Conservation (phyloP, 2,888 invertebrate genomes). For the Eupeodes luniger region DNA sequence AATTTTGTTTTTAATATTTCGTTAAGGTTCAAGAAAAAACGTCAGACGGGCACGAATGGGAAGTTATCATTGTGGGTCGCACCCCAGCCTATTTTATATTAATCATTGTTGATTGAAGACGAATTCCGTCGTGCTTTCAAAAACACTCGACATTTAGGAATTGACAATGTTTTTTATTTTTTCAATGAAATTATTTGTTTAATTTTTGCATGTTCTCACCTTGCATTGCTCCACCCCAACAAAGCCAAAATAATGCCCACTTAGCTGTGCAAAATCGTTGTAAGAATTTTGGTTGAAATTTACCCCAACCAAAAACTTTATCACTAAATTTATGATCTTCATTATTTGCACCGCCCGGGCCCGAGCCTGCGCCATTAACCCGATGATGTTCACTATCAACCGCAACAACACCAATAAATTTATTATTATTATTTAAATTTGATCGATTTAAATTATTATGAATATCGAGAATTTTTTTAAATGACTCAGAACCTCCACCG, state of each 20-base stretch:
- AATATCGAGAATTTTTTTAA: slow-evolving; percentile 74
- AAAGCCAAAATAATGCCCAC: slow-evolving; percentile 92
- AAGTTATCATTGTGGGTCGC: no score
- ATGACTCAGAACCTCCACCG: slow-evolving; percentile 26
- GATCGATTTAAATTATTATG: slow-evolving; percentile 75
- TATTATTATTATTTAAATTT: slow-evolving; percentile 80
- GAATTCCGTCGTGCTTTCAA: no score
- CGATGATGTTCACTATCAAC: slow-evolving; percentile 64
- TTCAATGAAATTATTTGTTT: not conserved
- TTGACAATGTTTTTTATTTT: not conserved
- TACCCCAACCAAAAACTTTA: slow-evolving; percentile 88
- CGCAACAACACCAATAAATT: slow-evolving; percentile 66
- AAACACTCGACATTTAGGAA: no score
- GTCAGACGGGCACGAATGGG: no score
- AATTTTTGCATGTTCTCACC: slow-evolving; percentile 84
- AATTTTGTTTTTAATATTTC: no score
- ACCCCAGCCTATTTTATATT: no score
- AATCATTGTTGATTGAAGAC: no score
- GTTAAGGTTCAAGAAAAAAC: no score
- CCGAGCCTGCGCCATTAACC: slow-evolving; percentile 34
- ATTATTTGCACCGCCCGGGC: slow-evolving; percentile 7
- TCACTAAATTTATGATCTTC: slow-evolving; percentile 58
- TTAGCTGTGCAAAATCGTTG: slow-evolving; percentile 90
- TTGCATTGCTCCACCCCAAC: slow-evolving; percentile 92
- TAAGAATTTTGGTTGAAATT: slow-evolving; percentile 87